Evolutionary conservation across 2,113 vertebrate species (phyloP).

Genomic region (Picathartes gymnocephalus): DNA sequence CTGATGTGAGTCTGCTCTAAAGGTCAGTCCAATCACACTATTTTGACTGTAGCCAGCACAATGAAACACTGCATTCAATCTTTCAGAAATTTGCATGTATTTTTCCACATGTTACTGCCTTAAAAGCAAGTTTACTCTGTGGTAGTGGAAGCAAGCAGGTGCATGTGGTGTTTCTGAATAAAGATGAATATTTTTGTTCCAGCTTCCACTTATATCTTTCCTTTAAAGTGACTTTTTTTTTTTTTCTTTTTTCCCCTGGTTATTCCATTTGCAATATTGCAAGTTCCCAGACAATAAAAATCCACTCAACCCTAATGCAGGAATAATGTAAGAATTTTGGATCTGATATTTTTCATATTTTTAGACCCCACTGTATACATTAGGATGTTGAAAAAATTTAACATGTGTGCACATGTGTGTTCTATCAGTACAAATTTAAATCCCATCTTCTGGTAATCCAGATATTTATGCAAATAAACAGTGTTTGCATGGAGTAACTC

Average conservation of each 20-base stretch:
- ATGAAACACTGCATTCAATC: background rate
- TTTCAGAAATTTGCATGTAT: background rate
- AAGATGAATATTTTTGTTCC: background rate
- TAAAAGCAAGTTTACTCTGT: background rate
- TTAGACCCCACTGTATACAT: background rate
- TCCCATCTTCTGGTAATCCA: background rate
- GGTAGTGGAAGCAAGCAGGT: background rate
- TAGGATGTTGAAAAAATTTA: background rate
- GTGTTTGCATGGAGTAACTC: background rate
- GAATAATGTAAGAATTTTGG: background rate
- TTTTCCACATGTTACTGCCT: background rate
- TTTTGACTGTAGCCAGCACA: background rate
- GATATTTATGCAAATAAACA: background rate
- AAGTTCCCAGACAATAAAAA: background rate
- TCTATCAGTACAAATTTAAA: background rate
- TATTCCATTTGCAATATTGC: background rate
- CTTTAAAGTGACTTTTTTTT: background rate
- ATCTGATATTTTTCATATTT: background rate
- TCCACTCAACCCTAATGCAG: background rate
- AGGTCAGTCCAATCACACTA: background rate
- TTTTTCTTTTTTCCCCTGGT: fast-evolving
- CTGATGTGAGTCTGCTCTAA: background rate
- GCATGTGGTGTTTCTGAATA: background rate
- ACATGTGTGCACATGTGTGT: fast-evolving
- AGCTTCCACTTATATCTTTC: background rate